A percentile compares a stretch with the other conserved stretches of the same genome.
Evolutionary conservation across 2,797 vertebrate genomes (phyloP).

Genomic region (Macropodus opercularis): DNA sequence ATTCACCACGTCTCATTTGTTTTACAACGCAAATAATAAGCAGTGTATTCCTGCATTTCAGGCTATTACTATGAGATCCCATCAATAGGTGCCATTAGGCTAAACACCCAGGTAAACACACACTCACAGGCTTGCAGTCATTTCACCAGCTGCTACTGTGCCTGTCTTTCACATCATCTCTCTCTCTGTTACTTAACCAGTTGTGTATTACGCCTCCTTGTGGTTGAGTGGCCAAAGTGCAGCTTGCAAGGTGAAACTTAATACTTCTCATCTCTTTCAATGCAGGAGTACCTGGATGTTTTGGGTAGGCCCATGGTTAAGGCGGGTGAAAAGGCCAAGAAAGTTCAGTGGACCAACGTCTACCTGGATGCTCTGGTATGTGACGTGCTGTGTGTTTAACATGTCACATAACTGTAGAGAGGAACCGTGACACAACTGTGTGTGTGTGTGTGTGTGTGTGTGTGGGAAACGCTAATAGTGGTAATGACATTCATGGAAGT

Average conservation of each 20-base stretch:
- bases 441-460: too few species aligned
- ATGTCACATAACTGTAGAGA: too few species aligned
- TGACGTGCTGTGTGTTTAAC: too few species aligned
- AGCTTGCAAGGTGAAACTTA: not conserved
- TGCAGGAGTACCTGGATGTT: conserved; percentile 96
- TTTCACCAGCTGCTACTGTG: not conserved
- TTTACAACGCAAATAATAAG: not conserved
- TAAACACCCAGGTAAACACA: conserved; percentile 86
- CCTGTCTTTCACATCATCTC: not conserved
- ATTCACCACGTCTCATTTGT: not conserved
- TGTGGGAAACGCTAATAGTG: not conserved
- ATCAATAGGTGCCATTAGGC: conserved; percentile 96
- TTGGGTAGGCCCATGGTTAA: conserved; percentile 97
- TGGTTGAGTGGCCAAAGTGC: conserved; percentile 35
- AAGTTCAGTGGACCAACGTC: conserved; percentile 98
- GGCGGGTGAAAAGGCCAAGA: conserved; percentile 87
- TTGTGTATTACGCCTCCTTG: conserved; percentile 54
- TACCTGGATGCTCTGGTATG: conserved; percentile 96
- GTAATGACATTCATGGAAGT: not conserved
- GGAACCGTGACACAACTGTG: too few species aligned
- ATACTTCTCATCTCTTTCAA: not conserved
- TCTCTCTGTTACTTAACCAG: not conserved
- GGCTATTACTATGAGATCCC: conserved; percentile 99
- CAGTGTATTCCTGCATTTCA: conserved; percentile 58
- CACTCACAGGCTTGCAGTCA: not conserved